Evolutionary conservation across 2,888 invertebrate species (phyloP), one percentile per base, ranked within the genome.

Genomic region (Cephus runcator): DNA sequence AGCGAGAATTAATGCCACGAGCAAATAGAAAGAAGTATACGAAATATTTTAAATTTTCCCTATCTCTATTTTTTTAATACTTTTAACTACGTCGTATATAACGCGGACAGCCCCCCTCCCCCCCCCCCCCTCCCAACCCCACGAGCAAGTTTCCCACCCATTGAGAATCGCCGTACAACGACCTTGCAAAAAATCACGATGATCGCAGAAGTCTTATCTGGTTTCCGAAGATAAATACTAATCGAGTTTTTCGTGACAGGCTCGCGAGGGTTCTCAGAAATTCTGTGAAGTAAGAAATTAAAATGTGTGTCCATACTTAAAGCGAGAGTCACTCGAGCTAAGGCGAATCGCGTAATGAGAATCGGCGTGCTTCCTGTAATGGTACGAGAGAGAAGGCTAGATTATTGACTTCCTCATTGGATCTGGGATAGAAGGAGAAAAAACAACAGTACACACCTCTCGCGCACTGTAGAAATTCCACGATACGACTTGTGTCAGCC

Each of bases 1-100:
- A 71, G 77, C 78, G 71, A 79, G 81, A 80, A 85, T 86, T 87
- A 85, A 86, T 83, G 80, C 80, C 81, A 77, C 75, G 79, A 78
- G 84, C 83, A 87, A 86, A 87, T 84, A 85, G 83, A 75, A 78
- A 74, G 40, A 56, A 40, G 9, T 2, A 23, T 15, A 4, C 40
- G 40, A 15, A 40, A 40, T 40, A 56, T 56, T 56, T 6, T 23
- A 0, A 23, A 56, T 23, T 56, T 23, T 23, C 15, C 40, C 40
- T 9, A 56, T 23, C 56, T 56, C 23, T 56, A 2, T 56, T 23
- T 56, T 15, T 6, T 56, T 2, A 23, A 9, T 9, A 56, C 23
- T 23, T 56, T 56, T 56, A 56, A 56, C 23, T 56, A 3, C 9
- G 9, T 9, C 23, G 0, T 56, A 56, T 2, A 1, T 56, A 56